Evolutionary conservation across 2,888 invertebrate species (phyloP).

Genomic region (Lochmaea capreae): DNA sequence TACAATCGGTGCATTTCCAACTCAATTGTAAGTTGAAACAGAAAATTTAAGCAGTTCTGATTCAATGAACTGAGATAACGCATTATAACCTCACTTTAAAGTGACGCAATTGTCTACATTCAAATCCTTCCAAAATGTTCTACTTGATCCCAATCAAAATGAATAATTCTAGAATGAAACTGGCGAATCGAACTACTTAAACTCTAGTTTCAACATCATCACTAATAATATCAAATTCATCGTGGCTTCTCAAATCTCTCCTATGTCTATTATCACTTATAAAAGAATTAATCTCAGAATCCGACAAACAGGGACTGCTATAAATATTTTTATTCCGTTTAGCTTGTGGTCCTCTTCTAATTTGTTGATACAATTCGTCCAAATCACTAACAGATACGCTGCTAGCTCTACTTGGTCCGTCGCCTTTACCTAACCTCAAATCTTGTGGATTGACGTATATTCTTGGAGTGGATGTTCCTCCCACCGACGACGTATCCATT

Average conservation of each 20-base stretch:
- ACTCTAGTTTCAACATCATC: slow-evolving; percentile 58
- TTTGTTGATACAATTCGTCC: slow-evolving; percentile 79
- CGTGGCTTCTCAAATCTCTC: slow-evolving; percentile 46
- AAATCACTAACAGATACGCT: slow-evolving; percentile 71
- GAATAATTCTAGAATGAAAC: background rate
- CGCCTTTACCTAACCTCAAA: slow-evolving; percentile 59
- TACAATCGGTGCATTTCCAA: too few species aligned
- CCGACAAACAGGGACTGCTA: slow-evolving; percentile 58
- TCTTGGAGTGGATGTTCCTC: slow-evolving; percentile 49
- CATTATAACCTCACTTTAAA: too few species aligned
- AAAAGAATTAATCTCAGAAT: slow-evolving; percentile 60
- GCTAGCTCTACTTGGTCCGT: slow-evolving; percentile 71
- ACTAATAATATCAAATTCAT: slow-evolving; percentile 49
- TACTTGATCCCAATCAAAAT: background rate
- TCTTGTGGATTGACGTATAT: slow-evolving; percentile 68
- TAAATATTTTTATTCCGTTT: slow-evolving; percentile 40
- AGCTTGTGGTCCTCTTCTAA: slow-evolving; percentile 66
- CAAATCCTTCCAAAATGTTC: background rate
- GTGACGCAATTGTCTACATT: too few species aligned
- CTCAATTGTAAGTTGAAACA: too few species aligned
- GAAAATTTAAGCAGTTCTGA: too few species aligned
- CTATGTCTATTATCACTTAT: slow-evolving; percentile 51
- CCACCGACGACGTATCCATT: slow-evolving; percentile 54
- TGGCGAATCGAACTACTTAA: slow-evolving; percentile 15
- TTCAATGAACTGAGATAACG: too few species aligned